These are phyloP conservation scores for Denticeps clupeoides DNA, from an alignment of 2,797 vertebrate genomes.

Conservation along the genomic window DNA sequence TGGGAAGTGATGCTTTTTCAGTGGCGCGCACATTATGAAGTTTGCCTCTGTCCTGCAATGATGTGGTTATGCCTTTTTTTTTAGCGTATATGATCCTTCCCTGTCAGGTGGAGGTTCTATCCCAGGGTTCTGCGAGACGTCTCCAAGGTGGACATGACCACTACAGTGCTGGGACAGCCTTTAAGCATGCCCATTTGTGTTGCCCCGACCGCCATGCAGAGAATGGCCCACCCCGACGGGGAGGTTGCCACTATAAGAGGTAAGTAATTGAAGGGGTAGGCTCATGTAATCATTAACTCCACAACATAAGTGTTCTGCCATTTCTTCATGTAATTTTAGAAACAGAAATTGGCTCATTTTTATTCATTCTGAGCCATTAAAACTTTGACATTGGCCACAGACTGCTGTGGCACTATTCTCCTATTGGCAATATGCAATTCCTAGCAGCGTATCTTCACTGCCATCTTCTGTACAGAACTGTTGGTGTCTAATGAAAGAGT, in stretches of 20 bases:
- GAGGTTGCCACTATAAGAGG: conserved; percentile 79
- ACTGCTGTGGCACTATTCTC: background rate
- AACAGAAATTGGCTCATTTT: too few relatives aligned
- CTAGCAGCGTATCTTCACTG: background rate
- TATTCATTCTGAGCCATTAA: too few relatives aligned
- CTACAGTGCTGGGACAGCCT: conserved; percentile 65
- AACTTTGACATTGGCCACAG: too few relatives aligned
- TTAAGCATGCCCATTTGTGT: conserved; percentile 80
- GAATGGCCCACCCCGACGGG: conserved; percentile 83
- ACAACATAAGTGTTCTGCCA: too few relatives aligned
- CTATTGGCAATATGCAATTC: background rate
- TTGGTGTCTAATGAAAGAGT: background rate
- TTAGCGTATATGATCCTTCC: too few relatives aligned
- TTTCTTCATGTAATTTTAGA: too few relatives aligned
- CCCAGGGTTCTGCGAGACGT: conserved; percentile 79
- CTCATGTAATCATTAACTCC: too few relatives aligned
- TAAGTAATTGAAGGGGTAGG: conserved; percentile 28
- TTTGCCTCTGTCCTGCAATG: background rate
- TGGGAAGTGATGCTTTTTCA: too few relatives aligned
- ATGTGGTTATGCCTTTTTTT: background rate
- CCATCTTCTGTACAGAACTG: background rate
- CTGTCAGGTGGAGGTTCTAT: conserved; percentile 69
- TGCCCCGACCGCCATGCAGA: conserved; percentile 82
- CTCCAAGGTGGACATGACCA: conserved; percentile 67
- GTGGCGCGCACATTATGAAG: too few relatives aligned